Percentiles rank a stretch among this genome's conserved stretches.
Evolutionary conservation across 2,888 invertebrate species (phyloP).

Genomic region (Linnaemya vulpina): DNA sequence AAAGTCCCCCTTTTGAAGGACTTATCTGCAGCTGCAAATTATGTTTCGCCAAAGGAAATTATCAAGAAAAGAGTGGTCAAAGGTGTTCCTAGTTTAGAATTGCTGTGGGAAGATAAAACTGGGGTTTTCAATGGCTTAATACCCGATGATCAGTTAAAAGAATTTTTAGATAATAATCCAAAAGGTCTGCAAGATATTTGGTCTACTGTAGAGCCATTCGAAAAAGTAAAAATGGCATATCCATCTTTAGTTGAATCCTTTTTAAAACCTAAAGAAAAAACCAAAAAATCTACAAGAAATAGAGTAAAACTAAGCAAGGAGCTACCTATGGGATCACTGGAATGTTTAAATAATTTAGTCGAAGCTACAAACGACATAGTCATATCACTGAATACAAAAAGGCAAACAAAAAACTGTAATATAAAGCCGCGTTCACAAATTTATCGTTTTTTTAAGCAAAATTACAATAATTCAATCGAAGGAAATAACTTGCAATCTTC

Average conservation of each 20-base stretch:
- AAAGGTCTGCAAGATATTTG: constrained; percentile 84
- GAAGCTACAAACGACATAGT: constrained; percentile 77
- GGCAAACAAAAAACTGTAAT: constrained; percentile 77
- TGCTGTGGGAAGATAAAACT: constrained; percentile 87
- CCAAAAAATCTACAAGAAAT: constrained; percentile 74
- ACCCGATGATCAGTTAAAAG: constrained; percentile 85
- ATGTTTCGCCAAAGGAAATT: constrained; percentile 84
- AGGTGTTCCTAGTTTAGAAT: constrained; percentile 88
- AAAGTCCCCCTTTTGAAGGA: constrained; percentile 56
- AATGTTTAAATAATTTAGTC: constrained; percentile 74
- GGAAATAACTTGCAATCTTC: constrained; percentile 65
- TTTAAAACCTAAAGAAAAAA: constrained; percentile 85
- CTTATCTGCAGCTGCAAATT: constrained; percentile 10
- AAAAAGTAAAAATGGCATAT: constrained; percentile 86
- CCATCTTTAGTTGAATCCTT: constrained; percentile 86
- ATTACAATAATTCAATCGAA: background rate
- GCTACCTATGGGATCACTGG: constrained; percentile 76
- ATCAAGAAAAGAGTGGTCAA: constrained; percentile 85
- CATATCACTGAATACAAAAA: constrained; percentile 74
- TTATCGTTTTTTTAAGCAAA: constrained; percentile 78
- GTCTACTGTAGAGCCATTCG: constrained; percentile 88
- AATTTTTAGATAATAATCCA: constrained; percentile 83
- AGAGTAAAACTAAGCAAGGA: constrained; percentile 75
- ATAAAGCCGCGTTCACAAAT: constrained; percentile 79
- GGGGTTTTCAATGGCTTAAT: constrained; percentile 85